A percentile compares a stretch with the other conserved stretches of the same genome.
These are phyloP conservation scores for Epizoanthus fatuus DNA, from an alignment of 92 coral and sea anemone genomes.

Conservation along the genomic window DNA sequence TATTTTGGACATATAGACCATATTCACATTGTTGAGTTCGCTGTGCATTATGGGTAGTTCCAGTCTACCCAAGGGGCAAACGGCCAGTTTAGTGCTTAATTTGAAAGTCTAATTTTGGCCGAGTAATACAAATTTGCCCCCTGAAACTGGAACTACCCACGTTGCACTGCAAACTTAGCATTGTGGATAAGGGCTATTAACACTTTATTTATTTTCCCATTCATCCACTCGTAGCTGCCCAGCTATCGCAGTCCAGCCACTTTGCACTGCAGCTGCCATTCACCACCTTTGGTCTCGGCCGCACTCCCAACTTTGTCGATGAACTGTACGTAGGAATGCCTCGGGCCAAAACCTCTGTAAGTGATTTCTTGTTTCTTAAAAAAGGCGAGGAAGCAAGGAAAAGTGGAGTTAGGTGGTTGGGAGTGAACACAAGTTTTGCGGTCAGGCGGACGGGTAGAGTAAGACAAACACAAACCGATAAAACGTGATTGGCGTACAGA, in stretches of 20 bases:
- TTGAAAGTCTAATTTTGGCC: too few relatives aligned
- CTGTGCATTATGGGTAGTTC: background rate
- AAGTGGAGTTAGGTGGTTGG: too few relatives aligned
- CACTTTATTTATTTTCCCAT: constrained; percentile 1
- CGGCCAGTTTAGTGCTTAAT: too few relatives aligned
- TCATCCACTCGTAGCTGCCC: constrained; percentile 74
- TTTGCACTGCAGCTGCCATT: constrained; percentile 96
- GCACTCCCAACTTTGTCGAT: constrained; percentile 97
- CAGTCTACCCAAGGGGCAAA: too few relatives aligned
- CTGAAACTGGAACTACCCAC: too few relatives aligned
- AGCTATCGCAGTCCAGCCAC: constrained; percentile 96
- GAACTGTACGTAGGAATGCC: constrained; percentile 88
- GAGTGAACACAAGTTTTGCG: too few relatives aligned
- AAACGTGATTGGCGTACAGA: too few relatives aligned
- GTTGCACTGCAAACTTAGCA: background rate
- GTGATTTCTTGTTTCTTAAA: constrained; percentile 24
- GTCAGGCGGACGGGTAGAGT: too few relatives aligned
- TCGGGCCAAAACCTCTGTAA: constrained; percentile 80
- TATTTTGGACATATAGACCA: too few relatives aligned
- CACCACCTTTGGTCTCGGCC: constrained; percentile 93
- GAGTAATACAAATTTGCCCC: too few relatives aligned
- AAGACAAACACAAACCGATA: too few relatives aligned
- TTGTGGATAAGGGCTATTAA: background rate
- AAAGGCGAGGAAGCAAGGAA: background rate
- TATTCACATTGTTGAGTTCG: background rate